Percentiles rank a stretch among this genome's conserved stretches.
phyloP scores from a whole-genome alignment of 2,888 invertebrate genomes.

The Drosophila suboccidentalis region DNA sequence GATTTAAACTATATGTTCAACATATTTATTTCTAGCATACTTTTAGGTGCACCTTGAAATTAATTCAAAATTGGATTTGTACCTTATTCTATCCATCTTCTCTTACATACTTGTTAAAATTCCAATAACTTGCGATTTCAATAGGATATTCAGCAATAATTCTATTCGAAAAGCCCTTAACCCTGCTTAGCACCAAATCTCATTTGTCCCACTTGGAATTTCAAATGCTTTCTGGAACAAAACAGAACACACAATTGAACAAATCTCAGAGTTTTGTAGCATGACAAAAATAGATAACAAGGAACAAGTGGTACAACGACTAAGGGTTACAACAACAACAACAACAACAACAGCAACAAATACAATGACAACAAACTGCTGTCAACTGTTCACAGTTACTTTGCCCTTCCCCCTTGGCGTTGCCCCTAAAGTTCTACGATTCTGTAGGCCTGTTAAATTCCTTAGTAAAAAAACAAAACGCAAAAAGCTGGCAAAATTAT shows the following conservation, averaged over 20 bases:
- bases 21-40: background rate
- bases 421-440: slow-evolving; percentile 19
- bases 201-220: slow-evolving; percentile 37
- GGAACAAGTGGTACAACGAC: slow-evolving; percentile 27
- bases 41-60: background rate
- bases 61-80: background rate
- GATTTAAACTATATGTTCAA: background rate
- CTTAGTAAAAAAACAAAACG: slow-evolving; percentile 42
- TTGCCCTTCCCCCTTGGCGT: slow-evolving; percentile 2
- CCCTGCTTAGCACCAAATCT: slow-evolving; percentile 28
- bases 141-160: slow-evolving; percentile 4
- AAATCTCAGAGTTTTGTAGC: slow-evolving; percentile 41
- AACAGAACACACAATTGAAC: slow-evolving; percentile 20
- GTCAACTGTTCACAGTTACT: slow-evolving; percentile 59
- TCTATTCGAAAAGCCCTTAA: slow-evolving; percentile 8
- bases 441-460: slow-evolving; percentile 34
- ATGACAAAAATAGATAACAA: slow-evolving; percentile 37
- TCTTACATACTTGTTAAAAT: background rate
- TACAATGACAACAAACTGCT: slow-evolving; percentile 47
- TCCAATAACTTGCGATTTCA: background rate
- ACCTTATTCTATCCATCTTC: background rate
- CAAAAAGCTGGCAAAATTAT: slow-evolving; percentile 62
- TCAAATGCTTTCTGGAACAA: slow-evolving; percentile 27
- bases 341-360: slow-evolving; percentile 29
- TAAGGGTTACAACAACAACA: slow-evolving; percentile 43